Base-by-base conservation (phyloP, 2,797 vertebrate genomes). In the Bovichtus diacanthus region DNA sequence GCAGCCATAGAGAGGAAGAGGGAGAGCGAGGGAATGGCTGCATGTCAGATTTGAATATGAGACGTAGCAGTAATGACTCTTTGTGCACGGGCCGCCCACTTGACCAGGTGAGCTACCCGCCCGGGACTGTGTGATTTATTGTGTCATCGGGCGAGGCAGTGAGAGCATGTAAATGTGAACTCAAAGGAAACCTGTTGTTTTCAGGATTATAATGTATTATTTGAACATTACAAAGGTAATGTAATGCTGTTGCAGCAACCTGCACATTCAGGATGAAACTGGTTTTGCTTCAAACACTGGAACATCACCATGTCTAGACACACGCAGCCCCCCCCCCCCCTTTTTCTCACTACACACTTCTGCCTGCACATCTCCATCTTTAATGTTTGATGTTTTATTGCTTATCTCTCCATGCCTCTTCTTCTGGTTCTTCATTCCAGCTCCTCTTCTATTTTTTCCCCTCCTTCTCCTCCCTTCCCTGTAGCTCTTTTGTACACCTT, bases 131-230 rank as follows among this genome's bases (percentile, higher is more conserved):
- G 51, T 61, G n/a, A 55, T 50, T 44, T 6, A 38, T 23, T 39
- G 31, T 23, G 21, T 81, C 18, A 39, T 9, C 0, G 44, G 34
- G 16, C 18, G 7, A 63, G 7, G 7, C 21, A 19, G 8, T 39
- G 13, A 54, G 11, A 55, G 12, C 12, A 39, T 29, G 27, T 63
- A 36, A 75, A 61, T 4, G 21, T 69, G 27, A 66, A 12, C n/a
- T 65, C 58, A 53, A 9, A 2, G 21, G 19, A 58, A 76, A 83
- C 81, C 53, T 39, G 19, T 23, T 63, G 63, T 44, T 73, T 54
- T 70, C 72, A 67, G 43, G 13, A 72, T 41, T 65, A 66, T 23
- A 2, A 49, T 87, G 46, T 51, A 91, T 86, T 77, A 83, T 87
- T 90, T 27, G 89, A 70, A 43, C 46, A 47, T 21, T 41, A 63